Percentiles rank a stretch among this genome's conserved stretches.
These are phyloP conservation scores for Yponomeuta sedellus DNA, from an alignment of 2,888 invertebrate species.

Conservation along the genomic window DNA sequence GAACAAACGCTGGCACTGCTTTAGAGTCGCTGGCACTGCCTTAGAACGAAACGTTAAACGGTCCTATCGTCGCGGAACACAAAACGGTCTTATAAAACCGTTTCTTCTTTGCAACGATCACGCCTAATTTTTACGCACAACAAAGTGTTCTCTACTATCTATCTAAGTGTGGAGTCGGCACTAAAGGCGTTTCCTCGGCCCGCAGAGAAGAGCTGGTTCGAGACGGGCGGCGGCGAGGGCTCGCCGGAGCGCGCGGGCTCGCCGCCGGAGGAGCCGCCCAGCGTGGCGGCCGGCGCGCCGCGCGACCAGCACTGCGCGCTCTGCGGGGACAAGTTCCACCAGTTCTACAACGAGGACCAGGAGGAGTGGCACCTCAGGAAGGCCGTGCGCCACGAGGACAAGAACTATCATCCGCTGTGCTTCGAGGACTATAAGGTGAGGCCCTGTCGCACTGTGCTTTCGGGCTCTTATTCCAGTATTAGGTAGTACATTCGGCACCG, in stretches of 20 bases:
- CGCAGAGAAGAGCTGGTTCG: slow-evolving; percentile 91
- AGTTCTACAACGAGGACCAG: slow-evolving; percentile 96
- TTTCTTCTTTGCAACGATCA: too few species aligned
- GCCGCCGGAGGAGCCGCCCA: slow-evolving; percentile 70
- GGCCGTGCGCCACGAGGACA: slow-evolving; percentile 84
- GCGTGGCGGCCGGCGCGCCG: slow-evolving; percentile 83
- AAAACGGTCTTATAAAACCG: too few species aligned
- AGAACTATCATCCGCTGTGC: slow-evolving; percentile 92
- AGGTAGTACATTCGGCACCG: too few species aligned
- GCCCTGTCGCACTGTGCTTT: neutral
- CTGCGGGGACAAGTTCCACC: slow-evolving; percentile 95
- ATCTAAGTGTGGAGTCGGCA: slow-evolving; percentile 62
- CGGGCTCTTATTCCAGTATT: too few species aligned
- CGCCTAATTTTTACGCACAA: too few species aligned
- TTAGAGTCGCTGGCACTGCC: too few species aligned
- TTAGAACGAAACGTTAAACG: too few species aligned
- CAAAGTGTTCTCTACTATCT: too few species aligned
- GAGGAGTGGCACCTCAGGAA: slow-evolving; percentile 98
- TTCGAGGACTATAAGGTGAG: slow-evolving; percentile 89
- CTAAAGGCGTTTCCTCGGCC: slow-evolving; percentile 4
- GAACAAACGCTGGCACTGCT: too few species aligned
- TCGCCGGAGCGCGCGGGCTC: slow-evolving; percentile 19
- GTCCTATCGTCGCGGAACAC: too few species aligned
- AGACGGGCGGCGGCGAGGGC: slow-evolving; percentile 79
- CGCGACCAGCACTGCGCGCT: slow-evolving; percentile 86